phyloP scores from a whole-genome alignment of 1,140 invertebrate species.

The Cotesia glomerata region DNA sequence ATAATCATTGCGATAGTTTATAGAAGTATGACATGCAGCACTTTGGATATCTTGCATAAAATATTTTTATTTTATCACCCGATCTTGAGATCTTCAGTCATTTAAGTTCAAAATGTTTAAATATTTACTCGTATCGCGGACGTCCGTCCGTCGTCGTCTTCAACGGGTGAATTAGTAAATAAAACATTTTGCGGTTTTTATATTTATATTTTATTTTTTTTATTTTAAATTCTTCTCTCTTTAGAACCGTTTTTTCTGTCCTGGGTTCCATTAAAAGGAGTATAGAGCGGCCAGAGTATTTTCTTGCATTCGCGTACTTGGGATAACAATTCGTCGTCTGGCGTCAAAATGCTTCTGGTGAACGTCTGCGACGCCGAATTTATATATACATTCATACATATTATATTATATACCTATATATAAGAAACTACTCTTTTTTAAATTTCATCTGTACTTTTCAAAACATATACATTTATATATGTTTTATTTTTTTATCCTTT shows the following conservation, averaged over 20 bases:
- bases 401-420: not conserved
- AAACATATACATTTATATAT: not conserved
- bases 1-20: not conserved
- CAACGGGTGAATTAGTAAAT: conserved; percentile 30
- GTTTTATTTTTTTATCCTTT: not conserved
- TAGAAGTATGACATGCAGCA: not conserved
- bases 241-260: not conserved
- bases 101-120: conserved; percentile 42
- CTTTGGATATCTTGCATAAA: not conserved
- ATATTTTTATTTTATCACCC: not conserved
- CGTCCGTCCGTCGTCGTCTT: conserved; percentile 47
- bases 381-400: conserved; percentile 1
- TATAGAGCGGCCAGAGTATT: not conserved
- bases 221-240: not conserved
- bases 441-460: not conserved
- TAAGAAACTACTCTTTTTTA: not conserved
- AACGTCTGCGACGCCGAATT: conserved; percentile 26
- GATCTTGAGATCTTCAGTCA: conserved; percentile 15
- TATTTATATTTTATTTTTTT: too few relatives aligned
- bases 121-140: conserved; percentile 53
- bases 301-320: conserved; percentile 17
- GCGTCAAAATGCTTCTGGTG: conserved; percentile 30
- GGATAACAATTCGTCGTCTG: conserved; percentile 31
- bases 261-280: conserved; percentile 1
- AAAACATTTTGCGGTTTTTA: not conserved